Evolutionary conservation across 2,888 invertebrate species (phyloP).

Genomic region (Hydrotaea diabolus): DNA sequence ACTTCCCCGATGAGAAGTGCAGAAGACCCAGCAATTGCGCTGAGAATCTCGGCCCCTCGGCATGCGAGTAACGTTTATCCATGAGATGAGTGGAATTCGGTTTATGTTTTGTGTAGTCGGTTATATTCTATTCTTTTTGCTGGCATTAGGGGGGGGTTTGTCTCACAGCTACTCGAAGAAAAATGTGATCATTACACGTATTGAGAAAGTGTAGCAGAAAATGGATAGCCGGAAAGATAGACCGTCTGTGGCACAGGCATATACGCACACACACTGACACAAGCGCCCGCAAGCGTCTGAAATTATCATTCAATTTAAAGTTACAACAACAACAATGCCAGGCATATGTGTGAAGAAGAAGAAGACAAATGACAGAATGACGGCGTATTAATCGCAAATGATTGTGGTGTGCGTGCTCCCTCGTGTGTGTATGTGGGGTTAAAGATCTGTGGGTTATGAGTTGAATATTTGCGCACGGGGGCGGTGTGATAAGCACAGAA

Average conservation of each 20-base stretch:
- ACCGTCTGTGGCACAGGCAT: neutral
- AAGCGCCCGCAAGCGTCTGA: neutral
- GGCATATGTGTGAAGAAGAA: neutral
- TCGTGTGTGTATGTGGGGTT: slow-evolving; percentile 10
- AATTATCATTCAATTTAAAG: slow-evolving; percentile 1
- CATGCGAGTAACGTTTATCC: neutral
- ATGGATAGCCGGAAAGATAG: slow-evolving; percentile 3
- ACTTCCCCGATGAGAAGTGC: neutral
- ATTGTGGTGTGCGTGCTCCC: neutral
- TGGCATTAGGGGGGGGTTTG: neutral
- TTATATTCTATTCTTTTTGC: neutral
- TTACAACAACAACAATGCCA: neutral
- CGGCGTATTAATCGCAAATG: neutral
- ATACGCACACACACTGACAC: neutral
- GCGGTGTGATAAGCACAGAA: neutral
- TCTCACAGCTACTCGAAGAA: neutral
- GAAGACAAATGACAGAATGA: neutral
- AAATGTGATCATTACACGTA: neutral
- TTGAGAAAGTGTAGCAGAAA: neutral
- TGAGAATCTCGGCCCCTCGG: neutral
- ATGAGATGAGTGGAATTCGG: neutral
- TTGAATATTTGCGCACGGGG: neutral
- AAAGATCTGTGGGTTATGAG: slow-evolving; percentile 29
- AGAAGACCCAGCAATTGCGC: neutral
- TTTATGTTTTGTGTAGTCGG: too few relatives aligned